phyloP scores from a whole-genome alignment of 1,140 invertebrate species.

The Dolichoris vasculosae region DNA sequence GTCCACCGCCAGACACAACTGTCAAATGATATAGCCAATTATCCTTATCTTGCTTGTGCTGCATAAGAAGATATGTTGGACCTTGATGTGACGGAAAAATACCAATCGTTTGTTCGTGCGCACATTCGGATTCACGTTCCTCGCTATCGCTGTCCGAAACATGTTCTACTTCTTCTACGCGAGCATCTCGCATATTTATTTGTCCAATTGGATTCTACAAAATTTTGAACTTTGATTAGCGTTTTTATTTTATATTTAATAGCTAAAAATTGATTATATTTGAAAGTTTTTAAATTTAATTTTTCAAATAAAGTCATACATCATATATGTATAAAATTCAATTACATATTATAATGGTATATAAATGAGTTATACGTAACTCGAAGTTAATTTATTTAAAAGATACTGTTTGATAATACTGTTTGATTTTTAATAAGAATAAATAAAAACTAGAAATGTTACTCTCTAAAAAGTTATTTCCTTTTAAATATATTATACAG shows the following conservation, averaged over 20 bases:
- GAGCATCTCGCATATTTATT: conserved; percentile 94
- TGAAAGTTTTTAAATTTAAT: too few relatives aligned
- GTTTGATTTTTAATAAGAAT: too few relatives aligned
- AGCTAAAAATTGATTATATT: too few relatives aligned
- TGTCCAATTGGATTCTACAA: conserved; percentile 91
- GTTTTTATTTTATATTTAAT: background rate
- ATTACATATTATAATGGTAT: too few relatives aligned
- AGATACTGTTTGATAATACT: too few relatives aligned
- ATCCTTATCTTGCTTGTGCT: conserved; percentile 92
- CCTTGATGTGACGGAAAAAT: conserved; percentile 94
- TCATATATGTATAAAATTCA: too few relatives aligned
- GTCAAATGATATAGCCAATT: conserved; percentile 96
- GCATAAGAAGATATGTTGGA: conserved; percentile 93
- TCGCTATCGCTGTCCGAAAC: conserved; percentile 94
- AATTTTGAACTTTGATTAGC: background rate
- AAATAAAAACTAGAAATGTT: too few relatives aligned
- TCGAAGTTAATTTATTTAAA: too few relatives aligned
- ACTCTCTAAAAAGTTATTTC: too few relatives aligned
- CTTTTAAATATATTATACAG: too few relatives aligned
- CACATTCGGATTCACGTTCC: conserved; percentile 84
- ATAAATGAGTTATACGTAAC: too few relatives aligned
- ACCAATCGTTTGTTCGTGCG: conserved; percentile 88
- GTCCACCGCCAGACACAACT: conserved; percentile 92
- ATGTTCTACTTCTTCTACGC: conserved; percentile 95
- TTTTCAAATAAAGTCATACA: too few relatives aligned